phyloP scores from a whole-genome alignment of 64 coral and sea anemone species.

The Montipora efflorescens region DNA sequence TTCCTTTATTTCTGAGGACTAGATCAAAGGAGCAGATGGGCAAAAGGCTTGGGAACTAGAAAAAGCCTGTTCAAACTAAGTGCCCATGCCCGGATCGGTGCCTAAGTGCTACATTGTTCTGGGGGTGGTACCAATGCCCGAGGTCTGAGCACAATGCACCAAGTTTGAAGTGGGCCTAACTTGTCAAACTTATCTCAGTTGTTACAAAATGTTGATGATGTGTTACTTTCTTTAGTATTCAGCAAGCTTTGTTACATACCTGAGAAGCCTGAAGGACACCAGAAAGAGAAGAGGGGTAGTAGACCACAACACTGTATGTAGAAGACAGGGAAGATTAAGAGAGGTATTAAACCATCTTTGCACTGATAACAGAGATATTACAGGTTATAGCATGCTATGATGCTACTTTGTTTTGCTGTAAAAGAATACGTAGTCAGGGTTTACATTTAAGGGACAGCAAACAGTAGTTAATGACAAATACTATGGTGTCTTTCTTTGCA shows the following conservation, averaged over 20 bases:
- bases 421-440: neutral
- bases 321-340: conserved; percentile 3
- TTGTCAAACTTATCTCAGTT: too few relatives aligned
- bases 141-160: too few relatives aligned
- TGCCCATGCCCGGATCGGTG: too few relatives aligned
- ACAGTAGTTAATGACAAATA: neutral
- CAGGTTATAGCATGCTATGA: neutral
- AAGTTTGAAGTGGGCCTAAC: too few relatives aligned
- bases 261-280: neutral
- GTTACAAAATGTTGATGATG: too few relatives aligned
- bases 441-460: neutral
- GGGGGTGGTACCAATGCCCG: too few relatives aligned
- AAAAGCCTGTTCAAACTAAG: too few relatives aligned
- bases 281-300: neutral
- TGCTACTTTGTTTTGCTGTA: neutral
- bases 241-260: conserved; percentile 3
- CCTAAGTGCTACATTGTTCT: too few relatives aligned
- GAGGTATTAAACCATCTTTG: conserved; percentile 9
- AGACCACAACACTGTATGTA: conserved; percentile 28
- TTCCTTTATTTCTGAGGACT: too few relatives aligned
- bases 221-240: neutral
- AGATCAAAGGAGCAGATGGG: too few relatives aligned
- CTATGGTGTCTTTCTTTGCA: neutral
- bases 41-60: too few relatives aligned
- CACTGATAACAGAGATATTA: neutral